These are phyloP conservation scores for Spheniscus humboldti DNA, from an alignment of 2,797 vertebrate species.

Conservation along the genomic window DNA sequence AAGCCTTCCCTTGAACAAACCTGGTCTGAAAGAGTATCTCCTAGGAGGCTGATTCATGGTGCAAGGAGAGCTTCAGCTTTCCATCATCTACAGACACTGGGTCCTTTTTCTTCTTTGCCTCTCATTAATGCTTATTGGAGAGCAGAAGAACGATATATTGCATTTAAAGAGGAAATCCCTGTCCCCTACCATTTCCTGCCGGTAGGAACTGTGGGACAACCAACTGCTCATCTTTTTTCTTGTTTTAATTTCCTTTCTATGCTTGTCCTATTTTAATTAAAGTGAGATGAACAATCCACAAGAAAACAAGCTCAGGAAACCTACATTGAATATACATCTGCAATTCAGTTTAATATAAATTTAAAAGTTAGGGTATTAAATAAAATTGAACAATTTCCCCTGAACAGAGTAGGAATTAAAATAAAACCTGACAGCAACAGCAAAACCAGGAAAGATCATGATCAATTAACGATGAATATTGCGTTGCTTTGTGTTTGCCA, in stretches of 20 bases:
- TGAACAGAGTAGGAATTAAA: slow-evolving; percentile 37
- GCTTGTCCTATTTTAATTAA: slow-evolving; percentile 49
- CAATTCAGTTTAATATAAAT: slow-evolving; percentile 33
- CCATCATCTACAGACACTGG: not conserved
- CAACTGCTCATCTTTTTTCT: not conserved
- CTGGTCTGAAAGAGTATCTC: not conserved
- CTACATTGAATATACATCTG: slow-evolving; percentile 21
- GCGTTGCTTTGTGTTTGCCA: slow-evolving; percentile 50
- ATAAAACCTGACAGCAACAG: slow-evolving; percentile 35
- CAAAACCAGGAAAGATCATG: slow-evolving; percentile 23
- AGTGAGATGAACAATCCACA: slow-evolving; percentile 25
- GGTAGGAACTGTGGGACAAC: not conserved
- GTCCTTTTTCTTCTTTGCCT: not conserved
- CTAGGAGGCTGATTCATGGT: not conserved
- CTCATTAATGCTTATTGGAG: not conserved
- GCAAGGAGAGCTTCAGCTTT: not conserved
- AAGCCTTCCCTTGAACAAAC: slow-evolving; percentile 2
- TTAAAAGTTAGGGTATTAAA: slow-evolving; percentile 37
- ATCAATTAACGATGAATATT: slow-evolving; percentile 65
- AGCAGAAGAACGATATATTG: not conserved
- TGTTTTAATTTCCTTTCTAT: not conserved
- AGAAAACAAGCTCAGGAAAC: slow-evolving; percentile 17
- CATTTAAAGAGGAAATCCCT: not conserved
- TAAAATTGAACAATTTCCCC: slow-evolving; percentile 49
- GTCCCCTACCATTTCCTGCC: not conserved